These are phyloP conservation scores for Apamea crenata DNA, from an alignment of 2,888 invertebrate species.

Conservation along the genomic window DNA sequence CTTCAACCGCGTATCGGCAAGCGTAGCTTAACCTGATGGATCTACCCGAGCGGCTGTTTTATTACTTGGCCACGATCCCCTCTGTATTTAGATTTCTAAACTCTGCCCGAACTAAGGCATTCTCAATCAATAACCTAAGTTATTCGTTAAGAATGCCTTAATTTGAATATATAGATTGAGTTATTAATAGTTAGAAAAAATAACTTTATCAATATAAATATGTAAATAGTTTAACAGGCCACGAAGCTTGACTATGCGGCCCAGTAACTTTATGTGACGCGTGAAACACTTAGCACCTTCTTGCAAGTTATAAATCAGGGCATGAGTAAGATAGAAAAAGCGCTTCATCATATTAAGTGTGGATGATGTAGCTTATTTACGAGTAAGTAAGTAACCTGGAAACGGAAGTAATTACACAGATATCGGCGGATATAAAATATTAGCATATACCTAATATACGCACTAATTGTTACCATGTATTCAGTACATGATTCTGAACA, in stretches of 20 bases:
- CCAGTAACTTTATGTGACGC: neutral
- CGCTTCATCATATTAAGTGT: neutral
- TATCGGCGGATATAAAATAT: no score
- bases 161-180: neutral
- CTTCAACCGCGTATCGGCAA: no score
- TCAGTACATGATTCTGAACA: no score
- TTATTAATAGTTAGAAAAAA: neutral
- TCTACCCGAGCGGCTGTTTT: no score
- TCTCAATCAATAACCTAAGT: neutral
- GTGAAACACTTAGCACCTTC: neutral
- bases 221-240: neutral
- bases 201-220: neutral
- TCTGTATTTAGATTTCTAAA: no score
- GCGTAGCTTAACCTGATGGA: no score
- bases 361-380: slow-evolving; percentile 5
- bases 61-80: no score
- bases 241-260: neutral
- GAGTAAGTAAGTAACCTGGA: neutral
- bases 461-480: no score
- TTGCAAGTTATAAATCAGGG: slow-evolving; percentile 1
- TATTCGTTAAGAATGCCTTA: neutral
- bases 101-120: neutral
- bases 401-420: no score
- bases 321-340: neutral
- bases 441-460: no score